A percentile compares a stretch with the other conserved stretches of the same genome.
Evolutionary conservation across 2,888 invertebrate species (phyloP).

Genomic region (Nycteola revayana): DNA sequence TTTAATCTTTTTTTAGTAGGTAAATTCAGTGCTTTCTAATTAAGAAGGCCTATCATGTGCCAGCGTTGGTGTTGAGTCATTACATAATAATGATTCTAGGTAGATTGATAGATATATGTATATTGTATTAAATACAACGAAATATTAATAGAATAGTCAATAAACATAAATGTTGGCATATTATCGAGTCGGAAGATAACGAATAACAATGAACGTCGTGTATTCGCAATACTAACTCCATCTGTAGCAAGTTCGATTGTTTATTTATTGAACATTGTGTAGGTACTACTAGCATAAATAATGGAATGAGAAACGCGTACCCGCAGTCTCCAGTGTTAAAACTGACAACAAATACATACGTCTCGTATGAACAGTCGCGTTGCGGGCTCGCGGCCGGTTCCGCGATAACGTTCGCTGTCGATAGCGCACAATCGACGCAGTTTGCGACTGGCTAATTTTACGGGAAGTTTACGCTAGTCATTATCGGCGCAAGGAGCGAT

Average conservation of each 20-base stretch:
- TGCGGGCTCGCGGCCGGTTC: conserved; percentile 50
- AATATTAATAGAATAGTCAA: no score
- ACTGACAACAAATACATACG: conserved; percentile 46
- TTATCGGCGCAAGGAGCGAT: conserved; percentile 63
- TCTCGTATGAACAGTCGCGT: conserved; percentile 47
- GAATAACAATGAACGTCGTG: conserved; percentile 28
- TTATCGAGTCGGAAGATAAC: conserved; percentile 17
- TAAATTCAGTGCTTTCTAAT: no score
- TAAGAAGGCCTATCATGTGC: no score
- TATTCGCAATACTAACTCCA: conserved; percentile 36
- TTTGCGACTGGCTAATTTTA: conserved; percentile 47
- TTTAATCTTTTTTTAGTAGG: no score
- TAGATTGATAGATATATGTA: no score
- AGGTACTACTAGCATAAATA: conserved; percentile 53
- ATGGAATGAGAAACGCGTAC: conserved; percentile 48
- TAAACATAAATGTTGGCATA: conserved; percentile 1
- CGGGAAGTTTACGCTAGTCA: conserved; percentile 65
- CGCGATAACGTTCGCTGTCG: conserved; percentile 60
- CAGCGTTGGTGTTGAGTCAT: no score
- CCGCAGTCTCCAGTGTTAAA: conserved; percentile 52
- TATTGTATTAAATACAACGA: no score
- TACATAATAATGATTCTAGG: no score
- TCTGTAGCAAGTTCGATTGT: conserved; percentile 52
- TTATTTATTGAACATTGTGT: conserved; percentile 61
- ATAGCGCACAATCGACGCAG: conserved; percentile 48